Base-by-base conservation (phyloP, 2,113 vertebrate genomes). In the Eptesicus fuscus region DNA sequence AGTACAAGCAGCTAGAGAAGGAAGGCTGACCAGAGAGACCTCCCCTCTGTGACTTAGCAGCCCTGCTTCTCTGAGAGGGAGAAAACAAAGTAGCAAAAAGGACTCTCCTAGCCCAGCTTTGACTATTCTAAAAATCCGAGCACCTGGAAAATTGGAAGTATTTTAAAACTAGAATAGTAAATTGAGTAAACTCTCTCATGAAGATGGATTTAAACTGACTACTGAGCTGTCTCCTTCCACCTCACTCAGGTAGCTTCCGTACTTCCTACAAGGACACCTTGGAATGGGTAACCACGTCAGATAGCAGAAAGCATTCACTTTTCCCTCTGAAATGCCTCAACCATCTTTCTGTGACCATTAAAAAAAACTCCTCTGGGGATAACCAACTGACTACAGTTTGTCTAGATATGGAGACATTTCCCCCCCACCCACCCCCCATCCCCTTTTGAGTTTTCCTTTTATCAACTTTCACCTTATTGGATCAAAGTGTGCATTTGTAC, bases 141-240 rank as follows among this genome's bases (percentile, higher is more conserved):
- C 56, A 80, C 67, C 9, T 85, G 20, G 65, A 76, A 49, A 49
- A 14, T 61, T 59, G 18, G 47, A 25, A 67, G 35, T 44, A 40
- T n/a, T 76, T 65, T 77, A 67, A 77, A 93, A 44, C 8, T 78
- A 73, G 35, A 84, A 74, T 42, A 86, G 25, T 17, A 83, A 89
- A 77, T 7, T 49, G 28, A 35, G 17, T 65, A 30, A 83, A 74
- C 2, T 32, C 25, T 73, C 9, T 53, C 51, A 70, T 42, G 23
- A 40, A 69, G 47, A 44, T 17, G 28, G 42, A 59, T 47, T 18
- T 0, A 7, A 79, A 65, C n/a, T 49, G 13, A 82, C 16, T 14
- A 10, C 30, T 76, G 9, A 22, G 32, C 20, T 32, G 7, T 1
- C 16, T 2, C 7, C 4, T 11, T 20, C 4, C 2, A 2, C 11